Evolutionary conservation across 2,888 invertebrate genomes (phyloP), one percentile per base, ranked within the genome.

Genomic region (Tanypteryx hageni): DNA sequence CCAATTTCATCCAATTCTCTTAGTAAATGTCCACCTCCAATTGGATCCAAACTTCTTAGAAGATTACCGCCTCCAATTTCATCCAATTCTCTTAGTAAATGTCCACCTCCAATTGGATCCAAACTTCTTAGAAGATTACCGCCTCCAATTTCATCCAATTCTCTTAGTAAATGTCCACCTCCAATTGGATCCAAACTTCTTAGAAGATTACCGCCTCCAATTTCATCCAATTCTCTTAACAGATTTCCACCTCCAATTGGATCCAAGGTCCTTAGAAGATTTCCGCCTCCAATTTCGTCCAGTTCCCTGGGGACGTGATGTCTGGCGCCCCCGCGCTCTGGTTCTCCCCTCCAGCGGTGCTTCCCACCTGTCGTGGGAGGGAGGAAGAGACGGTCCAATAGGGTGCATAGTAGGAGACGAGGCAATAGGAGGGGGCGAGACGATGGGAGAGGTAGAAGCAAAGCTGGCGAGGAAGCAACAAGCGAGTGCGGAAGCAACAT

Each of bases 261-360:
- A 11, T 92, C 93, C 5, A 92, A 7, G 7, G 56, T 86, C 14
- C 95, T 95, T 0, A 95, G 94, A 9, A 95, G 94, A 94, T 96
- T 95, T 0, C 95, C 95, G 22, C 95, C 96, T 11, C 95, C 95
- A 22, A 95, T 1, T 16, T 13, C 13, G 18, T 61, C 61, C 5
- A 44, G 3, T 44, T 44, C 44, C 5, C 3, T 44, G 44, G 44
- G 44, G 44, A 44, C 3, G 44, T 44, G 44, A 5, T 44, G 44
- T 44, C 44, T 44, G 44, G 44, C 44, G 44, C 44, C 44, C 44
- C 44, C 44, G 44, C 5, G 44, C 44, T 44, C 44, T 5, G 44
- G 44, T 44, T 44, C 44, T 44, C 44, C 44, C 5, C 44, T 44
- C 44, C 44, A 44, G 44, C 44, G 44, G 5, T 44, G 44, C 44